phyloP scores from a whole-genome alignment of 2,888 invertebrate genomes.

The Eupithecia pulchellata region DNA sequence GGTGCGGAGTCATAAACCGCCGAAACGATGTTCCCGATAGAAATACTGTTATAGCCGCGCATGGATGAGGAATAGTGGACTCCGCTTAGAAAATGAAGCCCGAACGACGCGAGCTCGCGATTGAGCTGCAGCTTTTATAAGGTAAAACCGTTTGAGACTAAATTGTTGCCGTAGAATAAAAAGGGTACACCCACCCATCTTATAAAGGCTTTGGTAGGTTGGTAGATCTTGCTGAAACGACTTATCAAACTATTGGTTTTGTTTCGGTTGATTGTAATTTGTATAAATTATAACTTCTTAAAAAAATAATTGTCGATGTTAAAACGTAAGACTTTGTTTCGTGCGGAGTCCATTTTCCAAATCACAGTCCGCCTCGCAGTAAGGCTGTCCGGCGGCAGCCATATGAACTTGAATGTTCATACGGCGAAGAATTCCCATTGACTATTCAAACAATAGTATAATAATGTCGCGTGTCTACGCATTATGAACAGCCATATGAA shows the following conservation, averaged over 20 bases:
- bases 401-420: conserved; percentile 4
- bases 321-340: background rate
- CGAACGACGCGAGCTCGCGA: too few relatives aligned
- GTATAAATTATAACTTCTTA: too few relatives aligned
- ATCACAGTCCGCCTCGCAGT: background rate
- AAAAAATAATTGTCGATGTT: background rate
- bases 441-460: background rate
- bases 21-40: conserved; percentile 19
- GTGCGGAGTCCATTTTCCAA: background rate
- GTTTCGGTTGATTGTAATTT: background rate
- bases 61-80: background rate
- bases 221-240: background rate
- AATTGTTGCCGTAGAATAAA: background rate
- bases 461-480: too few relatives aligned
- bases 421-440: background rate
- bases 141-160: background rate
- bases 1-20: conserved; percentile 13
- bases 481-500: background rate
- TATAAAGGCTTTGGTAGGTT: background rate
- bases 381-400: background rate
- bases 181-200: too few relatives aligned
- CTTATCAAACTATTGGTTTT: background rate
- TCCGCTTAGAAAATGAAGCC: background rate
- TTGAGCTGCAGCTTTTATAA: background rate
- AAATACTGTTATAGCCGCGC: conserved; percentile 26